phyloP scores from a whole-genome alignment of 2,888 invertebrate genomes.

The Hecatera dysodea region DNA sequence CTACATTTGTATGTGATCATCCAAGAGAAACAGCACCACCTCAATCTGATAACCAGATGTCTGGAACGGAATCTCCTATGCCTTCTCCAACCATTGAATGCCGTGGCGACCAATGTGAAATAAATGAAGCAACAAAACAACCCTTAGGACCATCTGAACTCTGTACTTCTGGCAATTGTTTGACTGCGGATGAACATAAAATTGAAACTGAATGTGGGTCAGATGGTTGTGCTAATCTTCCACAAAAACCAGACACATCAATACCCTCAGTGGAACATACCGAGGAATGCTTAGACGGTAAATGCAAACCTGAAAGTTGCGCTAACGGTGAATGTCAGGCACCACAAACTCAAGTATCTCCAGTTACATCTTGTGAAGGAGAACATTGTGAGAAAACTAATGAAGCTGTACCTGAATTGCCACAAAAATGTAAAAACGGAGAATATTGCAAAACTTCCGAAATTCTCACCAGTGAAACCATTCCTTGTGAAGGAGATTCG shows the following conservation, averaged over 20 bases:
- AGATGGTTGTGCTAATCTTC: conserved; percentile 66
- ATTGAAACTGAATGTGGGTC: conserved; percentile 68
- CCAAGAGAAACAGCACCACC: conserved; percentile 86
- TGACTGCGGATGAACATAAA: conserved; percentile 53
- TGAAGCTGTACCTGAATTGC: conserved; percentile 27
- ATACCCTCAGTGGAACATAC: conserved; percentile 50
- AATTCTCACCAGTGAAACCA: conserved; percentile 39
- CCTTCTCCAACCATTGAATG: conserved; percentile 74
- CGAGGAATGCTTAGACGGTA: conserved; percentile 61
- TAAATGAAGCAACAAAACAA: conserved; percentile 70
- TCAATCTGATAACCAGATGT: conserved; percentile 88
- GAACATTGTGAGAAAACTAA: conserved; percentile 64
- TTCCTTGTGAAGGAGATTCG: conserved; percentile 55
- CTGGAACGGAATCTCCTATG: conserved; percentile 83
- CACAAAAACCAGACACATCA: conserved; percentile 49
- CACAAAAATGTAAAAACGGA: conserved; percentile 56
- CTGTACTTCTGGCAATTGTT: conserved; percentile 71
- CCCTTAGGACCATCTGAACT: conserved; percentile 52
- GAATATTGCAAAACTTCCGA: conserved; percentile 59
- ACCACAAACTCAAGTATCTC: conserved; percentile 50
- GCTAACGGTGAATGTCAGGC: conserved; percentile 67
- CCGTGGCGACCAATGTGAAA: conserved; percentile 78
- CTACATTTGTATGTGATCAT: conserved; percentile 93
- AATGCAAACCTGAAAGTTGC: conserved; percentile 66
- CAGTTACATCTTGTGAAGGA: conserved; percentile 69